Conservation (phyloP, 2,113 vertebrate species). For the Cyphomyrus plagiostoma region DNA sequence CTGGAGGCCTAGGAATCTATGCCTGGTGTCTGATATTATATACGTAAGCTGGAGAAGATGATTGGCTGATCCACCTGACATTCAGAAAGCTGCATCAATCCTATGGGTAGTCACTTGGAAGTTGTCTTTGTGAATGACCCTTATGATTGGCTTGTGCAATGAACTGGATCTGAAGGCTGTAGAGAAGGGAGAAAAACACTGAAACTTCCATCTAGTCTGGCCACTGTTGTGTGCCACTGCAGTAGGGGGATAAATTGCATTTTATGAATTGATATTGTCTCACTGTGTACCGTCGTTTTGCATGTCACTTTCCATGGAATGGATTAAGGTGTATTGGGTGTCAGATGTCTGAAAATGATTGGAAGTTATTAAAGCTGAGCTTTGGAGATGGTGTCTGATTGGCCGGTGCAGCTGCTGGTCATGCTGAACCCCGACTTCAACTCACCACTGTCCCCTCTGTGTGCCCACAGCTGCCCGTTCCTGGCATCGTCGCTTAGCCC, state of each 20-base stretch:
- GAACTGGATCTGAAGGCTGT: background rate
- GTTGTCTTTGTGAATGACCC: background rate
- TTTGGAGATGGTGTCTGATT: background rate
- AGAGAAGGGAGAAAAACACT: background rate
- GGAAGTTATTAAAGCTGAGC: background rate
- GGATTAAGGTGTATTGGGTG: background rate
- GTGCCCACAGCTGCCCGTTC: conserved; percentile 71
- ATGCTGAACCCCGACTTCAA: background rate
- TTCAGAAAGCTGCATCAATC: background rate
- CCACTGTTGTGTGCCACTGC: background rate
- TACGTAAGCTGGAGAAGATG: background rate
- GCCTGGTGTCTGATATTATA: background rate
- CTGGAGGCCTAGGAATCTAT: background rate
- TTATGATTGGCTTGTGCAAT: background rate
- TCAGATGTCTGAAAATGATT: background rate
- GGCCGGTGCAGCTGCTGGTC: background rate
- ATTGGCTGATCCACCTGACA: background rate
- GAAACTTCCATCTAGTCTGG: background rate
- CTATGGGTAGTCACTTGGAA: background rate
- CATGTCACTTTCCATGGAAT: background rate
- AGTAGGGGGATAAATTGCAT: background rate
- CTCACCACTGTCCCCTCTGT: background rate
- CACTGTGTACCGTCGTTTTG: too few species aligned
- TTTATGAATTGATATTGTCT: background rate
- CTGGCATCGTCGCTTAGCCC: conserved; percentile 78